phyloP scores from a whole-genome alignment of 2,888 invertebrate genomes.

The Smittia aterrima region DNA sequence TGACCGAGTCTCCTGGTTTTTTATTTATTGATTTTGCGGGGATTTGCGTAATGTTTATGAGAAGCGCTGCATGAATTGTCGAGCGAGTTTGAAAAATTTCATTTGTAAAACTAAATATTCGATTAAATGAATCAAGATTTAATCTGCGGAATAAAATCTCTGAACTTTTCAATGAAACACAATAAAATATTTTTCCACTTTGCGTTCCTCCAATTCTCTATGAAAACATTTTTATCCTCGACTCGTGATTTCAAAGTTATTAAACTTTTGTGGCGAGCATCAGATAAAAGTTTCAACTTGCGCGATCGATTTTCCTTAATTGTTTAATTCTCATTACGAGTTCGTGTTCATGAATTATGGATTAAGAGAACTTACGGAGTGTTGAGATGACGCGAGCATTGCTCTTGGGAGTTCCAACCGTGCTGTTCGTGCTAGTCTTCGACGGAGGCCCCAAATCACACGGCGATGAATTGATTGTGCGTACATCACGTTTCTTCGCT shows the following conservation, averaged over 20 bases:
- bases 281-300: neutral
- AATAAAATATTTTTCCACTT: neutral
- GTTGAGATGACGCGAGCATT: conserved; percentile 1
- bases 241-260: neutral
- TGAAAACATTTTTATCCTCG: neutral
- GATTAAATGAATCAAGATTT: neutral
- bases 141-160: neutral
- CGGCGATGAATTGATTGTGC: conserved; percentile 54
- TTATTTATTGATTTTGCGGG: too few relatives aligned
- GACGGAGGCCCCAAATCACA: conserved; percentile 55
- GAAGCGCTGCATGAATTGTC: too few relatives aligned
- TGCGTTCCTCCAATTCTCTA: neutral
- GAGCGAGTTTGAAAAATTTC: neutral
- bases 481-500: conserved; percentile 55
- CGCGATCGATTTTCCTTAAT: neutral
- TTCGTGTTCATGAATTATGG: neutral
- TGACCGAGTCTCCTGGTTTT: too few relatives aligned
- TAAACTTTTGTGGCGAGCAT: neutral
- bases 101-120: neutral
- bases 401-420: conserved; percentile 1
- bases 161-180: neutral
- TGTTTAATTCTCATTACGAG: neutral
- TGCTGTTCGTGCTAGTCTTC: conserved; percentile 50
- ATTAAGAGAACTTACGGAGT: conserved; percentile 38
- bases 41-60: too few relatives aligned